Conservation (phyloP, 2,113 vertebrate species). For the Gadus macrocephalus region DNA sequence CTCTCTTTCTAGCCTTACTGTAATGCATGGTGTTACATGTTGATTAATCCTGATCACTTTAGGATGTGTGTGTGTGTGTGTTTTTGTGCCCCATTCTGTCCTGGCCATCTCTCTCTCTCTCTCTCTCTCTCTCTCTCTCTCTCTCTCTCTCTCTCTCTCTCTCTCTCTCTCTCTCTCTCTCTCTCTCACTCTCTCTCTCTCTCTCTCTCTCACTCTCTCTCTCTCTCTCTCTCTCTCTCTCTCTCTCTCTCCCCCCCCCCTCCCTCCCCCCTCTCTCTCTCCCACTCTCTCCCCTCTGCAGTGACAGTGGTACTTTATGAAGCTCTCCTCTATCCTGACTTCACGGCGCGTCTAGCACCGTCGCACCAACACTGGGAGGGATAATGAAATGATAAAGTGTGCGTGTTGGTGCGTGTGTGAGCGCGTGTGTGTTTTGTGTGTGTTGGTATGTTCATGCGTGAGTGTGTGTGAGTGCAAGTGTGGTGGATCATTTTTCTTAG, state of each 20-base stretch:
- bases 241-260: background rate
- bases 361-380: background rate
- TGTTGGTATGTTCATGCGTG: background rate
- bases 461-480: constrained; percentile 11
- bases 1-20: constrained; percentile 1
- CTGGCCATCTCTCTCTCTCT: constrained; percentile 22
- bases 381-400: background rate
- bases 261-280: background rate
- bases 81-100: constrained; percentile 25
- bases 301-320: constrained; percentile 63
- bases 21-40: background rate
- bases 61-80: constrained; percentile 17
- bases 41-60: too few relatives aligned
- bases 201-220: constrained; percentile 27
- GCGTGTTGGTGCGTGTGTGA: background rate
- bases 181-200: constrained; percentile 1
- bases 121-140: constrained; percentile 2
- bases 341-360: too few relatives aligned
- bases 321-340: constrained; percentile 17
- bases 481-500: background rate
- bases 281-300: too few relatives aligned
- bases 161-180: constrained; percentile 21
- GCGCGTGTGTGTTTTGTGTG: constrained; percentile 1
- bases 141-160: background rate
- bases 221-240: constrained; percentile 29